A percentile compares a stretch with the other conserved stretches of the same genome.
phyloP scores from a whole-genome alignment of 2,113 vertebrate genomes.

The Daboia siamensis region DNA sequence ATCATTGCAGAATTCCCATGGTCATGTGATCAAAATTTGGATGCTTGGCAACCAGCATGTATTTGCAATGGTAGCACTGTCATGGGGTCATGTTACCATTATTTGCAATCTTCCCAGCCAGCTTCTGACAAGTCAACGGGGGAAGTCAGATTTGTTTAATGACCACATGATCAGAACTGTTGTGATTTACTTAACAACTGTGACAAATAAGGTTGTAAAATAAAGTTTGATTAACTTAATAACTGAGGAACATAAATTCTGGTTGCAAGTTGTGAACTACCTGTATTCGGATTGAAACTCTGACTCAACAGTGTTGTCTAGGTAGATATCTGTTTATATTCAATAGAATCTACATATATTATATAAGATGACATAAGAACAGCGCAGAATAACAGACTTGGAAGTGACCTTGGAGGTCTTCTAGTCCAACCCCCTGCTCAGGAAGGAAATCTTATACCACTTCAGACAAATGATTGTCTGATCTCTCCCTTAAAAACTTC shows the following conservation, averaged over 20 bases:
- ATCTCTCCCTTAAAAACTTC: neutral
- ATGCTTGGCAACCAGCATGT: neutral
- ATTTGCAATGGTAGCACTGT: neutral
- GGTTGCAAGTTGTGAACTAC: neutral
- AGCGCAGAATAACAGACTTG: neutral
- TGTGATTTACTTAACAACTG: neutral
- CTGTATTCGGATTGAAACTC: neutral
- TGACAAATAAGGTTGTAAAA: neutral
- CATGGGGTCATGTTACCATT: no score
- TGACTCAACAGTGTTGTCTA: neutral
- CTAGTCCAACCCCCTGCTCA: no score
- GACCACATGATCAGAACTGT: neutral
- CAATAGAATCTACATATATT: neutral
- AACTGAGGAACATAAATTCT: neutral
- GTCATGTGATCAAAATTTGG: neutral
- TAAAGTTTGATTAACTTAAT: neutral
- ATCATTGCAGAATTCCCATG: neutral
- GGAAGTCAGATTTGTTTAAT: neutral
- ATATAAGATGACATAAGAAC: neutral
- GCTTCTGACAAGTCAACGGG: neutral
- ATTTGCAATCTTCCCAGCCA: neutral
- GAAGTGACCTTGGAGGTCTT: no score
- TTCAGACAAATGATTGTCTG: neutral
- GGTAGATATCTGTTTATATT: neutral
- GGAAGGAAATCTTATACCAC: neutral